Base-by-base conservation (phyloP, 1,140 invertebrate genomes). In the Drosophila tropicalis region DNA sequence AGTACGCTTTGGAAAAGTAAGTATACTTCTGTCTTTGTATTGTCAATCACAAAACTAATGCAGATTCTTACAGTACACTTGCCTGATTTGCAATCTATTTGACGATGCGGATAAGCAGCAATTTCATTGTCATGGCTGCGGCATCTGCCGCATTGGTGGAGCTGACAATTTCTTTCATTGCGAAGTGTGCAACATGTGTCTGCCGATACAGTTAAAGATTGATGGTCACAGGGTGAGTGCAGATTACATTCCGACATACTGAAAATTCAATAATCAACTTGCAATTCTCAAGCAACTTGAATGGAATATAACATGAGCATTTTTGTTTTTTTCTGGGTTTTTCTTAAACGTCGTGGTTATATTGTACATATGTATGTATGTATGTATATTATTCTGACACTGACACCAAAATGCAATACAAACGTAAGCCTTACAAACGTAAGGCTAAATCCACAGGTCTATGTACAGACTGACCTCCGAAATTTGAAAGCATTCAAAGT, bases 111-210 rank as follows among this genome's bases (percentile, higher is more conserved):
- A 97, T 78, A 97, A 97, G 90, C 94, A 95, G 81, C 97, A 98
- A 92, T 98, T 97, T 92, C 97, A 98, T 85, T 98, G 97, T 82
- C 94, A 96, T 69, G 96, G 95, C 1, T 98, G 97, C 93, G 97
- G 97, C 0, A 96, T 98, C 70, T 98, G 97, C 84, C 94, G 97
- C 51, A 95, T 98, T 70, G 97, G 97, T 2, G 97, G 97, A 1
- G 93, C 95, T 19, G 96, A 97, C 67, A 95, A 96, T 76, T 98
- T 96, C 93, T 98, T 97, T 91, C 97, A 98, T 92, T 98, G 97
- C 91, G 94, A 95, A 76, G 95, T 95, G 32, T 98, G 97, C 93
- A 96, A 97, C 87, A 96, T 97, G 95, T 98, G 97, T 89, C 93
- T 98, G 66, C 96, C 96, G 0, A 94, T 96, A 58, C 94, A 95